Evolutionary conservation across 2,113 vertebrate genomes (phyloP).

Genomic region (Hypanus sabinus): DNA sequence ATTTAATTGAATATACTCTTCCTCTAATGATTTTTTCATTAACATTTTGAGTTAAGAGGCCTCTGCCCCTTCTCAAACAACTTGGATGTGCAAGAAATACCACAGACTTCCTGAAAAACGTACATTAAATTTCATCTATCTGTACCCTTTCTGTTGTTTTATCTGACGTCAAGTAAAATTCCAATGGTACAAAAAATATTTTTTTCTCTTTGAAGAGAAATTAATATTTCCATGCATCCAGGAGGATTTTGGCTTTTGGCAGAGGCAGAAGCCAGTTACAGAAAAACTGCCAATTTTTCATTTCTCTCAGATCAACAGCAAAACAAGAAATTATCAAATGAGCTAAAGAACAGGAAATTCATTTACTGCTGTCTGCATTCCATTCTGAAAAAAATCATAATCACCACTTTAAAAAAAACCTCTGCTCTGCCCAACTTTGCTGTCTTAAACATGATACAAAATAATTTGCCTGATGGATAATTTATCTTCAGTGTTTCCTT

Average conservation of each 20-base stretch:
- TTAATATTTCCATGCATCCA: not conserved
- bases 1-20: not conserved
- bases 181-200: not conserved
- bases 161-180: not conserved
- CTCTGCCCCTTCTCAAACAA: not conserved
- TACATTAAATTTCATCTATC: not conserved
- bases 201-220: not conserved
- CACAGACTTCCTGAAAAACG: not conserved
- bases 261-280: not conserved
- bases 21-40: not conserved
- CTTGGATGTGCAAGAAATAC: not conserved
- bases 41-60: not conserved
- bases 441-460: not conserved
- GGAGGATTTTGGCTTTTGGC: not conserved
- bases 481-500: not conserved
- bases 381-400: not conserved
- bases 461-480: not conserved
- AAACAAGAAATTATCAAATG: not conserved
- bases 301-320: not conserved
- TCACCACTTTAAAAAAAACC: not conserved
- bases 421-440: not conserved
- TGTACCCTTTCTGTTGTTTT: not conserved
- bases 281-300: not conserved
- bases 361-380: not conserved
- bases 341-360: not conserved